phyloP scores from a whole-genome alignment of 2,113 vertebrate genomes.

The Crotalus viridis region DNA sequence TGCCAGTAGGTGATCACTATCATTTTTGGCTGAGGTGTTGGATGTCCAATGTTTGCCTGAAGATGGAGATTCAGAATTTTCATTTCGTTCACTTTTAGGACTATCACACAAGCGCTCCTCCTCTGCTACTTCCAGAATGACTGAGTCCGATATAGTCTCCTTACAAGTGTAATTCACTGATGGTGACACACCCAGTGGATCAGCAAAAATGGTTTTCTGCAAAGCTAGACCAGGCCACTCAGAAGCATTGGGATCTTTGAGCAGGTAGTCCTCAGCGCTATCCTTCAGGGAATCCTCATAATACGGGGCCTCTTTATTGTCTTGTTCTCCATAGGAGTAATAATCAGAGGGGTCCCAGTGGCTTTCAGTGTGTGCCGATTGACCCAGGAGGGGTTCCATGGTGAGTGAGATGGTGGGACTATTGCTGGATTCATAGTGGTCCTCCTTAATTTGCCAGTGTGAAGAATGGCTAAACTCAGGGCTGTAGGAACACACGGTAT shows the following conservation, averaged over 20 bases:
- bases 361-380: slow-evolving; percentile 20
- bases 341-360: slow-evolving; percentile 51
- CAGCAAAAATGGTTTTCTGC: slow-evolving; percentile 72
- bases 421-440: slow-evolving; percentile 75
- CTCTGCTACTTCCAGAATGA: slow-evolving; percentile 36
- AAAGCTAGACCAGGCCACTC: slow-evolving; percentile 74
- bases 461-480: slow-evolving; percentile 63
- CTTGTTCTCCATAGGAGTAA: slow-evolving; percentile 19
- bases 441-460: slow-evolving; percentile 70
- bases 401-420: slow-evolving; percentile 80
- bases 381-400: slow-evolving; percentile 87
- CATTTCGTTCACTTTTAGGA: slow-evolving; percentile 29
- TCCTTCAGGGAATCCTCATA: slow-evolving; percentile 70
- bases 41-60: slow-evolving; percentile 77
- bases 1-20: slow-evolving; percentile 55
- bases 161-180: slow-evolving; percentile 42
- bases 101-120: slow-evolving; percentile 29
- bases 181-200: slow-evolving; percentile 75
- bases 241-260: slow-evolving; percentile 67
- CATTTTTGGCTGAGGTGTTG: slow-evolving; percentile 87
- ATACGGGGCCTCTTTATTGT: slow-evolving; percentile 36
- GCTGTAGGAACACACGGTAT: slow-evolving; percentile 78
- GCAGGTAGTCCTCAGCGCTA: slow-evolving; percentile 64
- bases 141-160: slow-evolving; percentile 6
- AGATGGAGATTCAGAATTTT: slow-evolving; percentile 63